These are phyloP conservation scores for Drosophila villosipedis DNA, from an alignment of 2,888 invertebrate genomes.

Conservation along the genomic window DNA sequence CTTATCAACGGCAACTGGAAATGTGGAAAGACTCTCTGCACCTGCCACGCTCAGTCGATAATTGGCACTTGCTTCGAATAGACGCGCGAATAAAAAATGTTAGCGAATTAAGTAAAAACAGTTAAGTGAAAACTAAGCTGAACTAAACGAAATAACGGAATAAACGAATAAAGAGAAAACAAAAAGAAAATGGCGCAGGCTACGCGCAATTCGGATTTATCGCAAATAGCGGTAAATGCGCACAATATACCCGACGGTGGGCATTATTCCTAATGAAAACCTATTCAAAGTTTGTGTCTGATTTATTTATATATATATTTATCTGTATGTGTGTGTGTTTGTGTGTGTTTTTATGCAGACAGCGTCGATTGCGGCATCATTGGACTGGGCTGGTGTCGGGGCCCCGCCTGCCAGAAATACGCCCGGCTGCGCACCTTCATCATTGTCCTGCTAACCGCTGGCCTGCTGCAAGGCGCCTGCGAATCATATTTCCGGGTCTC, in stretches of 20 bases:
- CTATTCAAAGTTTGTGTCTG: background rate
- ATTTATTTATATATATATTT: background rate
- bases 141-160: slow-evolving; percentile 26
- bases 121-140: slow-evolving; percentile 12
- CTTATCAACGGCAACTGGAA: slow-evolving; percentile 46
- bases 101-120: slow-evolving; percentile 33
- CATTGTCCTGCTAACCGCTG: slow-evolving; percentile 82
- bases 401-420: slow-evolving; percentile 85
- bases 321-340: background rate
- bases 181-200: slow-evolving; percentile 61
- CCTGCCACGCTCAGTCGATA: slow-evolving; percentile 44
- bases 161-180: slow-evolving; percentile 2
- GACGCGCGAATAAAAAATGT: slow-evolving; percentile 60
- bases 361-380: slow-evolving; percentile 86
- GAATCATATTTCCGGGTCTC: slow-evolving; percentile 86
- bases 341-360: slow-evolving; percentile 67
- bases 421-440: slow-evolving; percentile 86
- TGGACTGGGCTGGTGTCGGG: slow-evolving; percentile 85
- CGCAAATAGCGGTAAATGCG: slow-evolving; percentile 77
- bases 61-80: slow-evolving; percentile 61
- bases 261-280: slow-evolving; percentile 5
- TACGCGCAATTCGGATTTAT: slow-evolving; percentile 74
- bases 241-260: slow-evolving; percentile 79
- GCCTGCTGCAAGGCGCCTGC: slow-evolving; percentile 85
- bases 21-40: slow-evolving; percentile 1